phyloP scores from a whole-genome alignment of 2,888 invertebrate genomes.

The Eremobia ochroleuca region DNA sequence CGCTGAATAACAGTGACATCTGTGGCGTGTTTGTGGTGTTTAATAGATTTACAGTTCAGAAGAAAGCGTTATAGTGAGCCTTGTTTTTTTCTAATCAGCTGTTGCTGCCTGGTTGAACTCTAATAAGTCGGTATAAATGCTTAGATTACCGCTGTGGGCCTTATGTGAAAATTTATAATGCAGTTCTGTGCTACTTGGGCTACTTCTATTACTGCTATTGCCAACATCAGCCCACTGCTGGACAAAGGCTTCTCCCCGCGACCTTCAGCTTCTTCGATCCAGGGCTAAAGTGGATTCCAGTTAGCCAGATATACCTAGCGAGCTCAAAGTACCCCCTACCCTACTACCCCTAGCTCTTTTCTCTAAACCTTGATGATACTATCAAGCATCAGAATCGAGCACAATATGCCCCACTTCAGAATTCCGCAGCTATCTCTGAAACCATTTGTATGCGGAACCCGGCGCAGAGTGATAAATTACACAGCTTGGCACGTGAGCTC shows the following conservation, averaged over 20 bases:
- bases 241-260: not conserved
- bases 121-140: no score
- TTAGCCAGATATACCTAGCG: not conserved
- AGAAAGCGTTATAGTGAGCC: no score
- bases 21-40: no score
- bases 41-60: no score
- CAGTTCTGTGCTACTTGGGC: no score
- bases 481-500: slow-evolving; percentile 69
- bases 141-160: no score
- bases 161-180: no score
- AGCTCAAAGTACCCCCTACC: not conserved
- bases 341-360: not conserved
- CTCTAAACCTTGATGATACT: slow-evolving; percentile 43
- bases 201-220: no score
- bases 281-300: not conserved
- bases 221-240: no score
- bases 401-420: slow-evolving; percentile 64
- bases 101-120: no score
- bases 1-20: no score
- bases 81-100: no score
- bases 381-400: slow-evolving; percentile 44
- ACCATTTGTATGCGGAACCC: slow-evolving; percentile 69
- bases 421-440: slow-evolving; percentile 60
- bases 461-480: slow-evolving; percentile 69
- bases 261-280: not conserved